phyloP scores from a whole-genome alignment of 2,113 vertebrate species.

The Menidia beryllina region DNA sequence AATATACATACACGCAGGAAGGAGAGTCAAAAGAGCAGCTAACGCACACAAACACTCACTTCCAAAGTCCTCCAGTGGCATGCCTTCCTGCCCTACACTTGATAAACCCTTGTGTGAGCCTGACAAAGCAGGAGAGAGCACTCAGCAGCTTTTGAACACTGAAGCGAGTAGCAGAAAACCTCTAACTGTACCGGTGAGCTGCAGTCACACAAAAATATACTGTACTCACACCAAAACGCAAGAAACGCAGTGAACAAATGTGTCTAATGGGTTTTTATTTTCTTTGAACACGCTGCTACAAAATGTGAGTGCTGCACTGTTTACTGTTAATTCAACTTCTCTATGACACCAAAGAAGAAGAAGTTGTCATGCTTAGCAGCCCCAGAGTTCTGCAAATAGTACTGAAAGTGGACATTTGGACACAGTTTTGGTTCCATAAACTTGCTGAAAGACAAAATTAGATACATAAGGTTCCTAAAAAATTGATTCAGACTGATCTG shows the following conservation, averaged over 20 bases:
- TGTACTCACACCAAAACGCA: constrained; percentile 27
- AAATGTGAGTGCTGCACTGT: no score
- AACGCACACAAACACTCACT: constrained; percentile 40
- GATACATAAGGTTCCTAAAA: no score
- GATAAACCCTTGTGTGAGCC: constrained; percentile 71
- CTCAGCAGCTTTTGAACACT: constrained; percentile 76
- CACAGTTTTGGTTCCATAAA: not conserved
- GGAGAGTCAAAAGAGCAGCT: constrained; percentile 9
- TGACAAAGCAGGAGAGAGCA: constrained; percentile 77
- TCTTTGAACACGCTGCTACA: not conserved
- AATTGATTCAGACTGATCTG: no score
- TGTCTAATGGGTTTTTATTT: not conserved
- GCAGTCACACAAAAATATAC: constrained; percentile 36
- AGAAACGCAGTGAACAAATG: not conserved
- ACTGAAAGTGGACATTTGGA: not conserved
- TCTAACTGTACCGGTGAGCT: constrained; percentile 46
- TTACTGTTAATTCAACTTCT: no score
- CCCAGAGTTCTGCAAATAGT: no score
- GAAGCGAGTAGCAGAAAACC: constrained; percentile 63
- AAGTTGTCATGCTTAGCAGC: no score
- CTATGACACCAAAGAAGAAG: no score
- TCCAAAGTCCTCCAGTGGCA: constrained; percentile 56
- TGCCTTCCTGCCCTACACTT: constrained; percentile 61
- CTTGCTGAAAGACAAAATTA: not conserved
- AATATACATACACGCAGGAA: not conserved